Base-by-base conservation (phyloP, 2,113 vertebrate genomes). In the Sceloporus undulatus region DNA sequence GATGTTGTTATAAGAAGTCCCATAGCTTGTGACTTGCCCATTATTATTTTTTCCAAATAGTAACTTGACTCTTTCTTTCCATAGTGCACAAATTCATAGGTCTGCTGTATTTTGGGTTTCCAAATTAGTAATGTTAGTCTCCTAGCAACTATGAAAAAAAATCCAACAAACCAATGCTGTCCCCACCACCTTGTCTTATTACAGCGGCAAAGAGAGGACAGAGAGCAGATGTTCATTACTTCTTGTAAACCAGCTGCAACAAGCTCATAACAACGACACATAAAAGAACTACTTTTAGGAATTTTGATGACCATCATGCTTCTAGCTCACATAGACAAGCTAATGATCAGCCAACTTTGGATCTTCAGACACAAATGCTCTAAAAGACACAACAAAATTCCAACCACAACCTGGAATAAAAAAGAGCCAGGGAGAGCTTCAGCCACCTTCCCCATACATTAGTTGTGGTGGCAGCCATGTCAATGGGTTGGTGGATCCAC, bases 121-220 rank as follows among this genome's bases (percentile, higher is more conserved):
- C 87, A 56, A 11, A 68, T 76, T 79, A 68, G 73, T 19, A 34
- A 52, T 25, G 16, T 29, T 42, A 38, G 73, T 88, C 80, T 77
- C 87, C 87, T 88, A 83, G 87, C 87, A 88, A 88, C 87, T 77
- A 76, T 34, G 40, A 86, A 68, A 65, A 34, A 29, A 71, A 86
- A 10, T 52, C 75, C 66, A 54, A 40, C 9, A 52, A 83, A 27
- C 73, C 59, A 77, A 29, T n/a, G 54, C 70, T 25, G 16, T 25
- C 2, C 78, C 65, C n/a, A 10, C 70, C 74, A 40, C 13, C 25
- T 23, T 29, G 34, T 9, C 23, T 2, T 77, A 66, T 82, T 54
- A 42, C 48, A 54, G 83, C 59, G 54, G 73, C 59, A 27, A n/a
- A 81, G 68, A 40, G 29, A n/a, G 19, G 79, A 70, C 25, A 48